Evolutionary conservation across 2,113 vertebrate species (phyloP), one percentile per base, ranked within the genome.

Genomic region (Aptenodytes forsteri): DNA sequence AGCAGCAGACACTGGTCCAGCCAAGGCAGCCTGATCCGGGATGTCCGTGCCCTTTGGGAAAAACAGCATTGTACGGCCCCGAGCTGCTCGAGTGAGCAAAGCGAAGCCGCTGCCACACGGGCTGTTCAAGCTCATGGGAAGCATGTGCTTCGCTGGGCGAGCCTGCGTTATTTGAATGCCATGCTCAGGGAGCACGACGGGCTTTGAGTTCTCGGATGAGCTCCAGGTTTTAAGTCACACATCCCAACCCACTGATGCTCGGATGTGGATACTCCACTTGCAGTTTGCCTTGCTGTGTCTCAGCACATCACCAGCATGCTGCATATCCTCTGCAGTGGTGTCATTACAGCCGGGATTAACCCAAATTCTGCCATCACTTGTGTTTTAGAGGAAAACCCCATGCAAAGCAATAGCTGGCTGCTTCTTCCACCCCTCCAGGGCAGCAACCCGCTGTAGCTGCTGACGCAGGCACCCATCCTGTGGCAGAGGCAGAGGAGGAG

Each of bases 131-230:
- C 34, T 34, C 50, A 4, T 1, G 3, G 32, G 44, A n/a, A 17
- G 36, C 4, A 1, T 1, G 5, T 5, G 15, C 30, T 10, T 30
- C 19, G 77, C 54, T 22, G 49, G 27, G 42, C 4, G 26, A 73
- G 15, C 30, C 30, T 3, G 6, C 3, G 5, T 3, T 47, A 7
- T 29, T 2, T 9, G 54, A 26, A 19, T 11, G 32, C 16, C 16
- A 2, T 1, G 6, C 30, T 34, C 32, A 8, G 67, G 32, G 47
- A 38, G 14, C 10, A 4, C 5, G 1, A 18, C 0, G 2, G 38
- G 40, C 54, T 50, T 36, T 7, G 65, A 22, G 42, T 16, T n/a
- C 34, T 50, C 18, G 2, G 13, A 6, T 6, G 36, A 69, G 29
- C 55, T 52, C 29, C 23, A 30, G 19, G 16, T 29, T 89, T 73